These are phyloP conservation scores for Oikopleura dioica DNA, from an alignment of 23 tunicate genomes.

Conservation along the genomic window DNA sequence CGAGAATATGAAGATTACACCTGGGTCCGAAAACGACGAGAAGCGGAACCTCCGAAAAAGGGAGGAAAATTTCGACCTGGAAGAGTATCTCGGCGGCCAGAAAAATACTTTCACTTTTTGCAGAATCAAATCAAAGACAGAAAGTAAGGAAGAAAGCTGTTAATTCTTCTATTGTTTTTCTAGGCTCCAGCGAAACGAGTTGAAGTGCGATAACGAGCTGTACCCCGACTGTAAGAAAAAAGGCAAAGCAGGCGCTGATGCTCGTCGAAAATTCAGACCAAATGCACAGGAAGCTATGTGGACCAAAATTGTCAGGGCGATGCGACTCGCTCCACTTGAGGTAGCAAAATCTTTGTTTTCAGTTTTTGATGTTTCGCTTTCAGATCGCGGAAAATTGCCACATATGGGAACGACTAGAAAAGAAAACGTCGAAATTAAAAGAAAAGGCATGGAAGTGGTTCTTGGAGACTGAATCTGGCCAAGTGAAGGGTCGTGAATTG, in stretches of 20 bases:
- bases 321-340: background rate
- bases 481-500: background rate
- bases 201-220: background rate
- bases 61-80: conserved; percentile 10
- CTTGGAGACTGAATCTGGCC: background rate
- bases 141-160: background rate
- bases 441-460: background rate
- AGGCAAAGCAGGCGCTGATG: background rate
- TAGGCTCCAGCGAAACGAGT: conserved; percentile 1
- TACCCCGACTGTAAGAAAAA: background rate
- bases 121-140: background rate
- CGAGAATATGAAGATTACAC: background rate
- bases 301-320: background rate
- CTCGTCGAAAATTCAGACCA: background rate
- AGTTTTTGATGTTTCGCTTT: too few species aligned
- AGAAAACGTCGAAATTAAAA: conserved; percentile 12
- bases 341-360: too few species aligned
- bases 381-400: background rate
- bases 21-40: background rate
- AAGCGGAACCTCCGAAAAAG: background rate
- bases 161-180: background rate
- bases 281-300: conserved; percentile 1
- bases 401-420: background rate
- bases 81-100: background rate
- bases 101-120: background rate